Percentiles rank a stretch among this genome's conserved stretches.
Evolutionary conservation across 2,888 invertebrate species (phyloP).

Genomic region (Polyploca ridens): DNA sequence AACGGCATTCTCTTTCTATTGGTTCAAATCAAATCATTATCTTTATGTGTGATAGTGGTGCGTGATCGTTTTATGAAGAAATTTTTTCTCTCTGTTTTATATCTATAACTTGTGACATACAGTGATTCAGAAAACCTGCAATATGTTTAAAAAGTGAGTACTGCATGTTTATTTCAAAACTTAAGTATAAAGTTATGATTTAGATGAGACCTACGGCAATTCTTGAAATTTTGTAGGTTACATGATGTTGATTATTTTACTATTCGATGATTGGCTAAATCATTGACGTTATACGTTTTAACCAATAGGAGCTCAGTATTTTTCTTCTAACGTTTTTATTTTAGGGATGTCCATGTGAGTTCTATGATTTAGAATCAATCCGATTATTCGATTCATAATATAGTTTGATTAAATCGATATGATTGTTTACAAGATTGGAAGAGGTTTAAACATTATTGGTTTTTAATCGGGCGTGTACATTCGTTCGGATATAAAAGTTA

Average conservation of each 20-base stretch:
- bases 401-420: too few species aligned
- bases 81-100: constrained; percentile 4
- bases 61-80: background rate
- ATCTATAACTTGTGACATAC: constrained; percentile 13
- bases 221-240: constrained; percentile 50
- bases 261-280: constrained; percentile 40
- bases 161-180: constrained; percentile 13
- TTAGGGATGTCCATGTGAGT: background rate
- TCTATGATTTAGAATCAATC: background rate
- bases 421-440: too few species aligned
- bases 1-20: background rate
- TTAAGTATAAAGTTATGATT: background rate
- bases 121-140: constrained; percentile 28
- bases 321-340: background rate
- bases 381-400: background rate
- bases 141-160: constrained; percentile 82
- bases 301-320: background rate
- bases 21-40: background rate
- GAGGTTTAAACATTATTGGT: too few species aligned
- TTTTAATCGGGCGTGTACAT: too few species aligned
- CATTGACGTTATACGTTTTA: constrained; percentile 41
- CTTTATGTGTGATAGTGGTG: background rate
- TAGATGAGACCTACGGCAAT: constrained; percentile 11
- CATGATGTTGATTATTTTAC: constrained; percentile 30
- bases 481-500: too few species aligned